Conservation (phyloP, 1,140 invertebrate genomes). For the Marisa cornuarietis region DNA sequence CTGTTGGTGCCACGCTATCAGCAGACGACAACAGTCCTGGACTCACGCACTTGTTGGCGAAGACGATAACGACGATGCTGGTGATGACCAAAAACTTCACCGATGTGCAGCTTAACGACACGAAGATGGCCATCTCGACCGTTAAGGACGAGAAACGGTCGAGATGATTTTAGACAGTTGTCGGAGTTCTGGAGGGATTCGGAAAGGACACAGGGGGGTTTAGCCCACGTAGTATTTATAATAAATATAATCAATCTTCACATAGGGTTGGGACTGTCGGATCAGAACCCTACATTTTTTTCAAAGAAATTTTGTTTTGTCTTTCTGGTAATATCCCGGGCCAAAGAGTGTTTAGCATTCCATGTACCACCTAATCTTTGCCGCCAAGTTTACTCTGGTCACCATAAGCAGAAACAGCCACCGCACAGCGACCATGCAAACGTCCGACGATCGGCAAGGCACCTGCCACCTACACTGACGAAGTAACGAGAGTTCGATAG, state of each 20-base stretch:
- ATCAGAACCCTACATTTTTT: no score
- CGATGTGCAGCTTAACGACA: no score
- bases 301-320: no score
- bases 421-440: background rate
- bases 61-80: no score
- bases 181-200: background rate
- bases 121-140: background rate
- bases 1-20: no score
- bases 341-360: conserved; percentile 32
- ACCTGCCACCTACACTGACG: no score
- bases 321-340: conserved; percentile 17
- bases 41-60: no score
- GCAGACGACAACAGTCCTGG: no score
- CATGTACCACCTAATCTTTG: conserved; percentile 17
- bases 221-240: background rate
- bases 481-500: no score
- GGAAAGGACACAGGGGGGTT: background rate
- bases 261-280: no score
- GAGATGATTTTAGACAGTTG: conserved; percentile 2
- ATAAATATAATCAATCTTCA: background rate
- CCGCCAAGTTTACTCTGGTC: conserved; percentile 8
- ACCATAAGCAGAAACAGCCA: conserved; percentile 1
- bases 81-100: no score
- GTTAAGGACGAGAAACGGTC: background rate
- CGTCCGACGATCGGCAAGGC: no score